These are phyloP conservation scores for Grammatotria lemairii DNA, from an alignment of 2,113 vertebrate species.

Conservation along the genomic window DNA sequence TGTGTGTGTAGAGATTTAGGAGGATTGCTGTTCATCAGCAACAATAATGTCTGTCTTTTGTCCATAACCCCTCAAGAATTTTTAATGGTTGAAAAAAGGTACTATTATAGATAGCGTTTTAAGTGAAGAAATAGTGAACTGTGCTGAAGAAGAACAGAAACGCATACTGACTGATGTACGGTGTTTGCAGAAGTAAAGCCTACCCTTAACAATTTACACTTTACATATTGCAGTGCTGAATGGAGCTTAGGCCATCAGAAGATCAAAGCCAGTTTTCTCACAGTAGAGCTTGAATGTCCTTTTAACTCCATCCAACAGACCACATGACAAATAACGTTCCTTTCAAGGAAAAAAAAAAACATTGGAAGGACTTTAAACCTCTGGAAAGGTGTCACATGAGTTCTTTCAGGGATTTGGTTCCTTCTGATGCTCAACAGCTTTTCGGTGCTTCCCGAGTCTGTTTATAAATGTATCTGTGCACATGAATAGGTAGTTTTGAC, in stretches of 20 bases:
- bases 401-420: background rate
- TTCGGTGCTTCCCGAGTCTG: background rate
- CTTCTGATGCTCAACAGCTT: background rate
- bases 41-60: background rate
- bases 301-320: background rate
- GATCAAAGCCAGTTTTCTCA: background rate
- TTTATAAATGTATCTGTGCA: background rate
- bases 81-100: background rate
- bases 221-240: background rate
- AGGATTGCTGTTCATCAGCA: background rate
- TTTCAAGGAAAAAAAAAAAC: background rate
- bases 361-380: background rate
- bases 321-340: background rate
- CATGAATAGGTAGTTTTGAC: background rate
- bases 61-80: background rate
- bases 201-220: background rate
- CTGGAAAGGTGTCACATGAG: background rate
- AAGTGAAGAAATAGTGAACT: background rate
- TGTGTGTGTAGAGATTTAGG: background rate
- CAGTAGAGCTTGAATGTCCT: background rate
- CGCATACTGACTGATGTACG: background rate
- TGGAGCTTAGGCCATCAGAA: background rate
- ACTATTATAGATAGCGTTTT: background rate
- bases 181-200: background rate
- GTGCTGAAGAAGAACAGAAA: background rate